phyloP scores from a whole-genome alignment of 2,113 vertebrate species.

The Rostratula benghalensis region DNA sequence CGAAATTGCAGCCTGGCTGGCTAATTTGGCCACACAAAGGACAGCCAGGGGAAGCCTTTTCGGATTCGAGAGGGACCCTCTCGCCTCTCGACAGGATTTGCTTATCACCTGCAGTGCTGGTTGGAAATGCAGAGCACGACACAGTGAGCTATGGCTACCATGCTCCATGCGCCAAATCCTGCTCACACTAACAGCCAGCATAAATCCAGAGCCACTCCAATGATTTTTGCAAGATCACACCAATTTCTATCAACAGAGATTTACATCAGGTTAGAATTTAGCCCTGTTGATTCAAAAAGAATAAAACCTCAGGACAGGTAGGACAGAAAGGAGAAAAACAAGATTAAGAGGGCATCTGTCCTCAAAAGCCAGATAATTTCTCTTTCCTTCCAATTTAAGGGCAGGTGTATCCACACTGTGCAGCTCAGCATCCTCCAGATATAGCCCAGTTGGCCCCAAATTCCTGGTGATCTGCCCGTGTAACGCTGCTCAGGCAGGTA shows the following conservation, averaged over 20 bases:
- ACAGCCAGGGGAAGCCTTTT: background rate
- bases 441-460: background rate
- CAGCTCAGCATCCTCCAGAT: background rate
- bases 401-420: background rate
- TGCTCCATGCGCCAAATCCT: conserved; percentile 28
- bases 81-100: background rate
- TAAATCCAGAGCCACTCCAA: conserved; percentile 27
- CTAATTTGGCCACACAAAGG: background rate
- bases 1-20: background rate
- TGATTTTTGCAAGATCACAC: conserved; percentile 42
- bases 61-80: background rate
- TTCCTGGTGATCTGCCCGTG: background rate
- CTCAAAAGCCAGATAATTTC: background rate
- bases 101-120: conserved; percentile 58
- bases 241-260: background rate
- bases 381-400: background rate
- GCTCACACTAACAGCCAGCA: background rate
- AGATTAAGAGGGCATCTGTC: background rate
- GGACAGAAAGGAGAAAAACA: conserved; percentile 21
- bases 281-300: background rate
- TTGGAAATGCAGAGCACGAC: conserved; percentile 46
- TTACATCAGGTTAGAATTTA: conserved; percentile 17
- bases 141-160: conserved; percentile 41
- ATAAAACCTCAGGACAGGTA: background rate
- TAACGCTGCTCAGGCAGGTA: background rate